A percentile compares a stretch with the other conserved stretches of the same genome.
Evolutionary conservation across 2,888 invertebrate genomes (phyloP).

Genomic region (Ephialtes manifestator): DNA sequence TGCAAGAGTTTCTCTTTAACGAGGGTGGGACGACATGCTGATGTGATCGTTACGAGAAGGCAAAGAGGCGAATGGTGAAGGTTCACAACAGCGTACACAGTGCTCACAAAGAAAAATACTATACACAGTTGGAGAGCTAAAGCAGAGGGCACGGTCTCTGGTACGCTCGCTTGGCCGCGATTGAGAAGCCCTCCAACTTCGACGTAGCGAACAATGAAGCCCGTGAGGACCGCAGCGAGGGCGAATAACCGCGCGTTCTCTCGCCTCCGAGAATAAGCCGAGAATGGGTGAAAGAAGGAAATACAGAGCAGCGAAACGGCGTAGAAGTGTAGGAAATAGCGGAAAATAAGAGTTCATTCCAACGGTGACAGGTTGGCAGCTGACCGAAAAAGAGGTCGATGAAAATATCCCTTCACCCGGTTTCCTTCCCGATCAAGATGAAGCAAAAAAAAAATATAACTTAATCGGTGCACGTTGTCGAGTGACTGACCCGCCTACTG

Average conservation of each 20-base stretch:
- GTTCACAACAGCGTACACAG: conserved; percentile 13
- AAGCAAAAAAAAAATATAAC: conserved; percentile 49
- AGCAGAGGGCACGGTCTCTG: conserved; percentile 34
- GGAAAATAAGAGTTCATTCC: conserved; percentile 23
- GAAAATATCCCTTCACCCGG: not conserved
- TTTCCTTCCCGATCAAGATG: conserved; percentile 19
- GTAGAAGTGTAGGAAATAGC: conserved; percentile 33
- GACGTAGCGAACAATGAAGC: conserved; percentile 74
- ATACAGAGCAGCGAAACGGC: conserved; percentile 19
- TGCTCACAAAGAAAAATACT: conserved; percentile 45
- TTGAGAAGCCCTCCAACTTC: conserved; percentile 74
- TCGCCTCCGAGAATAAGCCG: conserved; percentile 3
- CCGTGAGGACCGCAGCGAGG: conserved; percentile 44
- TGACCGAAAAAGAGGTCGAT: conserved; percentile 25
- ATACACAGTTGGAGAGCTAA: conserved; percentile 49
- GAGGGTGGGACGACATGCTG: conserved; percentile 34
- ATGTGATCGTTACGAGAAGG: conserved; percentile 30
- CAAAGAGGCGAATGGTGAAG: conserved; percentile 23
- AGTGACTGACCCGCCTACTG: not conserved
- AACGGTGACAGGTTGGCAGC: conserved; percentile 26
- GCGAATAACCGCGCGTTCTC: conserved; percentile 35
- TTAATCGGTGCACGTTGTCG: conserved; percentile 1
- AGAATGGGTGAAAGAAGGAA: conserved; percentile 17
- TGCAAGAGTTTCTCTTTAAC: conserved; percentile 49
- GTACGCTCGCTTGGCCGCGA: conserved; percentile 55